A percentile compares a stretch with the other conserved stretches of the same genome.
These are phyloP conservation scores for Setipinna tenuifilis DNA, from an alignment of 2,797 vertebrate genomes.

Conservation along the genomic window DNA sequence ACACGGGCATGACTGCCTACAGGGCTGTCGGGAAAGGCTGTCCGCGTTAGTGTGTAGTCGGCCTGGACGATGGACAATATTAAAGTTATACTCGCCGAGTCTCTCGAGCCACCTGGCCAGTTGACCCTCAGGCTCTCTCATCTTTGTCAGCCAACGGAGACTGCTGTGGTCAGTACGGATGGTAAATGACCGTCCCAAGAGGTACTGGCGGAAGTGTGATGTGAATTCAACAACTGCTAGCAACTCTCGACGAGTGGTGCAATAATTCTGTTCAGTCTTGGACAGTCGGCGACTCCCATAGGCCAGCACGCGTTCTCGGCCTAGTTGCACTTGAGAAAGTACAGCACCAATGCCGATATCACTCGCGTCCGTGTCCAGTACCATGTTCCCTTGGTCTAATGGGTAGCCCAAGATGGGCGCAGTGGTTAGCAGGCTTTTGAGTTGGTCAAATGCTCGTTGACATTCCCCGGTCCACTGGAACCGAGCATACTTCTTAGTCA, in stretches of 20 bases:
- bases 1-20: constrained; percentile 16
- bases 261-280: constrained; percentile 47
- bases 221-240: constrained; percentile 48
- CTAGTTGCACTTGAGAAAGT: too few species aligned
- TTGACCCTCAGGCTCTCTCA: constrained; percentile 53
- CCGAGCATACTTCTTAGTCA: too few species aligned
- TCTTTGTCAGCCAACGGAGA: constrained; percentile 38
- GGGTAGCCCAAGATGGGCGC: too few species aligned
- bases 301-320: too few species aligned
- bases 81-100: constrained; percentile 44
- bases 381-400: too few species aligned
- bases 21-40: constrained; percentile 22
- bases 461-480: too few species aligned
- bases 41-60: constrained; percentile 43
- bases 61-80: constrained; percentile 44
- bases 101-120: constrained; percentile 48
- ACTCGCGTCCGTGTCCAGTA: too few species aligned
- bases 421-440: too few species aligned
- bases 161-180: constrained; percentile 52
- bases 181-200: constrained; percentile 22
- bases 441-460: too few species aligned
- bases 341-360: too few species aligned
- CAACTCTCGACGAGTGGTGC: constrained; percentile 41
- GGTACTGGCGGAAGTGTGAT: constrained; percentile 46
- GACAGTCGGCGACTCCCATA: constrained; percentile 26